Evolutionary conservation across 2,113 vertebrate genomes (phyloP).

Genomic region (Pelodiscus sinensis): DNA sequence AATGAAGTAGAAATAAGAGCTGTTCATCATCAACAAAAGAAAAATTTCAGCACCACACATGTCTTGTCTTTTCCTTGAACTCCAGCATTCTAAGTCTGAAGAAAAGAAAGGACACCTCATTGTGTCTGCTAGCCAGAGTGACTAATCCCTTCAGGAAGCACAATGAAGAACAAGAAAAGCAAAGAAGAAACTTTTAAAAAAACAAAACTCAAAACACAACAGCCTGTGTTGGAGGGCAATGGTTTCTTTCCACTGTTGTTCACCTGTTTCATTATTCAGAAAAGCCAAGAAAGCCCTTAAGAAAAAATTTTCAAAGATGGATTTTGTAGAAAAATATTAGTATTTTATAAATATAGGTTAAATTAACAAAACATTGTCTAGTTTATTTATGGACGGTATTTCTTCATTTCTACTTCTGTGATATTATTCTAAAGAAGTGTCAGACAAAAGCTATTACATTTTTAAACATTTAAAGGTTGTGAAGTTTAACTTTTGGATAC

Average conservation of each 20-base stretch:
- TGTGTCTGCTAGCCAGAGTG: background rate
- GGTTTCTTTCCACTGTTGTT: slow-evolving; percentile 29
- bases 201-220: background rate
- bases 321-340: background rate
- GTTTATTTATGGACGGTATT: background rate
- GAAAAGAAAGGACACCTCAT: slow-evolving; percentile 20
- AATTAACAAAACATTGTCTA: background rate
- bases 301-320: background rate
- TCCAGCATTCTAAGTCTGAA: fast-evolving
- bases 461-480: background rate
- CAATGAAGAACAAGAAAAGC: slow-evolving; percentile 36
- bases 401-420: background rate
- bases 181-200: slow-evolving; percentile 59
- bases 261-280: background rate
- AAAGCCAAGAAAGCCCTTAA: slow-evolving; percentile 16
- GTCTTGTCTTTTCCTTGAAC: slow-evolving; percentile 29
- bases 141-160: slow-evolving; percentile 55
- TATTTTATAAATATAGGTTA: background rate
- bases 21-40: slow-evolving; percentile 24
- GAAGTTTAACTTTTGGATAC: background rate
- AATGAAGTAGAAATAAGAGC: slow-evolving; percentile 16
- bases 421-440: background rate
- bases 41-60: slow-evolving; percentile 24
- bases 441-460: background rate
- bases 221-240: background rate